These are phyloP conservation scores for Etheostoma cragini DNA, from an alignment of 2,113 vertebrate species.

Conservation along the genomic window DNA sequence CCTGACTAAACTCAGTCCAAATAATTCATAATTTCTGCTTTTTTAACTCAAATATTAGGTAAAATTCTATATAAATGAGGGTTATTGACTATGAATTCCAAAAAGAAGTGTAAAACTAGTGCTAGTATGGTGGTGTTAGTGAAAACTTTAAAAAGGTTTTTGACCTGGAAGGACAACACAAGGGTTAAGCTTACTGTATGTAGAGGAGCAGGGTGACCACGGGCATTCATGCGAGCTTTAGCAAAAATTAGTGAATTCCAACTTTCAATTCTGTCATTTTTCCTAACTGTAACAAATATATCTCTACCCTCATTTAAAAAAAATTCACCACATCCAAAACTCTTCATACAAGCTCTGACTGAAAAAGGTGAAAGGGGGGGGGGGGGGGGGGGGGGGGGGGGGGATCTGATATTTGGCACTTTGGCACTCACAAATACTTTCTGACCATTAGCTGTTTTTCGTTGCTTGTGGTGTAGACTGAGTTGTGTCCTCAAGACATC, in stretches of 20 bases:
- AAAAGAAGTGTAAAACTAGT: too few species aligned
- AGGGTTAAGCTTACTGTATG: slow-evolving; percentile 12
- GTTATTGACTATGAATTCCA: too few species aligned
- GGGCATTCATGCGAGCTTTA: background rate
- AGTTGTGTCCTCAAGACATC: slow-evolving; percentile 42
- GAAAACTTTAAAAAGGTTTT: too few species aligned
- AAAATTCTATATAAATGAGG: too few species aligned
- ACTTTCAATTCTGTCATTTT: background rate
- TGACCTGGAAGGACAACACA: too few species aligned
- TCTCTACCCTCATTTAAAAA: background rate
- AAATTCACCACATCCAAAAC: background rate
- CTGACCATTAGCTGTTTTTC: slow-evolving; percentile 23
- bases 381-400: too few species aligned
- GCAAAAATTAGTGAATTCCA: slow-evolving; percentile 8
- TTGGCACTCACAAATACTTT: slow-evolving; percentile 30
- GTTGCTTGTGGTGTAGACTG: slow-evolving; percentile 17
- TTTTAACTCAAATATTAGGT: too few species aligned
- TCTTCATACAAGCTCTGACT: background rate
- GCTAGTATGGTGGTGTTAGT: too few species aligned
- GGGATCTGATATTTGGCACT: background rate
- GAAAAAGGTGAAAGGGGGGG: background rate
- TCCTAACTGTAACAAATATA: background rate
- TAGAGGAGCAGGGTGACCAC: background rate
- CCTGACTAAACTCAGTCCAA: too few species aligned
- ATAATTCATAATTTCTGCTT: too few species aligned